Evolutionary conservation across 2,888 invertebrate genomes (phyloP), one percentile per base, ranked within the genome.

Genomic region (Pollenia angustigena): DNA sequence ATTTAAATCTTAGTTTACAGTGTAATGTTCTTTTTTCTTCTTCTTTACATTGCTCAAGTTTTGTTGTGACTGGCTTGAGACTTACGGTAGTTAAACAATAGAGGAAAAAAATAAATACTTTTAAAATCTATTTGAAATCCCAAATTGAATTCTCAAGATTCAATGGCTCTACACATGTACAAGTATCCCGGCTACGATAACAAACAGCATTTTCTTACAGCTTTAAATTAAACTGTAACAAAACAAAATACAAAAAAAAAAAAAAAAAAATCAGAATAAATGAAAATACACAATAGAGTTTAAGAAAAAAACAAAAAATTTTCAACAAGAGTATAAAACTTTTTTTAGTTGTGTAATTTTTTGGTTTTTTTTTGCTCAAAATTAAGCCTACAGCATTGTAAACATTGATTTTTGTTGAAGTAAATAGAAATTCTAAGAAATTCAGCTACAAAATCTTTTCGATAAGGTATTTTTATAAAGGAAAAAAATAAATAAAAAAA

Each of bases 141-240:
- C 84, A 78, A 83, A 81, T 84, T 81, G 56, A 87, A 81, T 85
- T 81, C 87, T 81, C 72, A 84, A 78, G 68, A 62, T 78, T 56
- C 60, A 64, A 85, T 68, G 84, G 11, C 40, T 50, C 54, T 66
- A 48, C 44, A 80, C 58, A 72, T 75, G 52, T 74, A 79, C 48
- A 40, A 60, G 18, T 58, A 69, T 42, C 18, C 10, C 4, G 16
- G n/a, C 11, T 54, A 83, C 50, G 56, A 82, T 60, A 78, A 60
- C 12, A 72, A 79, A 69, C 9, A 68, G 40, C 4, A 12, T 16
- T 50, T 60, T 58, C 52, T 46, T 75, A 11, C 11, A 62, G 71
- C 12, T 82, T 82, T 78, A 81, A 87, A 74, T 81, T 81, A 68
- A 79, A 87, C 50, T 81, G 71, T 76, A 80, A 83, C 58, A 68